Evolutionary conservation across 2,113 vertebrate genomes (phyloP).

Genomic region (Notothenia coriiceps): DNA sequence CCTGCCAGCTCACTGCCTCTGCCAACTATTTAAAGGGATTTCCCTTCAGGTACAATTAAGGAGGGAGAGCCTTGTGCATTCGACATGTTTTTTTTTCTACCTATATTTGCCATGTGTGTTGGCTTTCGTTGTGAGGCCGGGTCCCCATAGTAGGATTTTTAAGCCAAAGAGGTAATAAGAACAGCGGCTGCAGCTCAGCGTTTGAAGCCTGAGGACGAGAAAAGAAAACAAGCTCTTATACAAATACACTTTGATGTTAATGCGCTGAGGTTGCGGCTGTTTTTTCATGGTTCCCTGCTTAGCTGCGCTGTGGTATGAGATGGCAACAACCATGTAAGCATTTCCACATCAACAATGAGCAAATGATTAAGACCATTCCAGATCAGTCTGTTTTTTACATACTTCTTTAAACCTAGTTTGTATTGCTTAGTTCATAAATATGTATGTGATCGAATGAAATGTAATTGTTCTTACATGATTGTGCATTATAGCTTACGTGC

Average conservation of each 20-base stretch:
- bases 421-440: slow-evolving; percentile 50
- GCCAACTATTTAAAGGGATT: slow-evolving; percentile 86
- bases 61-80: slow-evolving; percentile 65
- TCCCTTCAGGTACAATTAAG: slow-evolving; percentile 87
- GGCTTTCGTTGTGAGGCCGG: slow-evolving; percentile 59
- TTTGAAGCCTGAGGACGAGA: slow-evolving; percentile 66
- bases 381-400: slow-evolving; percentile 37
- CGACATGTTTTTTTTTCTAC: slow-evolving; percentile 43
- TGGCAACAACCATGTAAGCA: slow-evolving; percentile 66
- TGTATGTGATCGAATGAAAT: slow-evolving; percentile 69
- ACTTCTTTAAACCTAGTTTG: slow-evolving; percentile 44
- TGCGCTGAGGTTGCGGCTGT: slow-evolving; percentile 60
- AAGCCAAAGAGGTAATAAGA: slow-evolving; percentile 71
- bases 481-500: slow-evolving; percentile 71
- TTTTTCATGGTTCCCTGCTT: slow-evolving; percentile 61
- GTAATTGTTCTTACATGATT: slow-evolving; percentile 68
- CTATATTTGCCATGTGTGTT: slow-evolving; percentile 71
- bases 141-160: slow-evolving; percentile 57
- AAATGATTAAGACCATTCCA: slow-evolving; percentile 71
- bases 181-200: slow-evolving; percentile 50
- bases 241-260: slow-evolving; percentile 82
- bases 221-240: slow-evolving; percentile 83
- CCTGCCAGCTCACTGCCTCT: slow-evolving; percentile 77
- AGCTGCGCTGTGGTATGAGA: slow-evolving; percentile 47
- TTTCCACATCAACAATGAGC: slow-evolving; percentile 60